Percentiles rank a stretch among this genome's conserved stretches.
These are phyloP conservation scores for Epiperipatus broadwayi DNA, from an alignment of 2,888 invertebrate genomes.

Conservation along the genomic window DNA sequence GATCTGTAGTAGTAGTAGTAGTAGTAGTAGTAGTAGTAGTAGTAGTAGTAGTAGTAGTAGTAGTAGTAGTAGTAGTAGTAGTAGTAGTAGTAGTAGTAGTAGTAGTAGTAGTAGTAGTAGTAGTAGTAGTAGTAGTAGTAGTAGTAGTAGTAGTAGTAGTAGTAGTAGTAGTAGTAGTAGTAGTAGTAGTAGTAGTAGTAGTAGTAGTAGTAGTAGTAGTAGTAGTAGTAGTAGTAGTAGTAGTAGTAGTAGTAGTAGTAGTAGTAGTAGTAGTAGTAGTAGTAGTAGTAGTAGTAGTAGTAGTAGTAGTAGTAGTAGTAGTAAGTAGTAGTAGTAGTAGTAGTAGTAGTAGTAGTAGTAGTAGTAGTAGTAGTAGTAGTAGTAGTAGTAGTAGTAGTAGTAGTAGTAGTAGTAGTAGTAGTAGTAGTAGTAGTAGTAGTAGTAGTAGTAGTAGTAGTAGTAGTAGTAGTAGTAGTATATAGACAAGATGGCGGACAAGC, in stretches of 20 bases:
- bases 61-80: conserved; percentile 16
- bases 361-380: conserved; percentile 15
- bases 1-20: conserved; percentile 17
- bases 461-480: no score
- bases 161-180: conserved; percentile 16
- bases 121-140: conserved; percentile 17
- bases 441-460: conserved; percentile 15
- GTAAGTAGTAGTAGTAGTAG: no score
- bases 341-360: conserved; percentile 17
- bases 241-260: background rate
- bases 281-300: conserved; percentile 18
- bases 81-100: conserved; percentile 16
- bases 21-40: conserved; percentile 17
- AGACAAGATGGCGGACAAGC: no score
- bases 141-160: conserved; percentile 17
- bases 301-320: conserved; percentile 18
- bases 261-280: conserved; percentile 17
- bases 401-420: conserved; percentile 16
- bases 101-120: conserved; percentile 15
- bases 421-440: conserved; percentile 17
- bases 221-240: background rate
- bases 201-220: conserved; percentile 17
- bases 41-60: conserved; percentile 16
- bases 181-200: conserved; percentile 17
- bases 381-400: conserved; percentile 16